Conservation (phyloP, 2,113 vertebrate genomes). For the Centropristis striata region DNA sequence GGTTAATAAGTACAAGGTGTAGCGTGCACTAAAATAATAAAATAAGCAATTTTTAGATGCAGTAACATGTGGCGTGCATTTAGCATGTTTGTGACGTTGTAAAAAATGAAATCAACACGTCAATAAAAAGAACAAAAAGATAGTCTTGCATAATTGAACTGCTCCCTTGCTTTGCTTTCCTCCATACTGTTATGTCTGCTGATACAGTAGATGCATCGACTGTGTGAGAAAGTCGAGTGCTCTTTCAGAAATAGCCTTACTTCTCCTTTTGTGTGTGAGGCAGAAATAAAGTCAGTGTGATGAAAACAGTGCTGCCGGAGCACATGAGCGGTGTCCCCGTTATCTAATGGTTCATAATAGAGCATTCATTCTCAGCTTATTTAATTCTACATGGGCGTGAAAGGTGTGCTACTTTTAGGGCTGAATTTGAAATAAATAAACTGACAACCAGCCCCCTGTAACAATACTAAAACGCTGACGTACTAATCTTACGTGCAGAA, state of each 20-base stretch:
- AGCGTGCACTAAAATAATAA: constrained; percentile 38
- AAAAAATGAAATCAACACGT: not conserved
- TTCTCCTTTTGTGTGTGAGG: constrained; percentile 56
- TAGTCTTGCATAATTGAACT: not conserved
- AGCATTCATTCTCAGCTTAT: constrained; percentile 46
- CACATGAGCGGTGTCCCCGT: constrained; percentile 62
- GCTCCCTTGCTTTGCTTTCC: not conserved
- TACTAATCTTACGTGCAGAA: not conserved
- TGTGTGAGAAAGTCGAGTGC: constrained; percentile 46
- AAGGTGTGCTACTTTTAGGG: constrained; percentile 28
- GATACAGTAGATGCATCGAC: not conserved
- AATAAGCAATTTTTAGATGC: constrained; percentile 24
- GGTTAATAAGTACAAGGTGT: constrained; percentile 39
- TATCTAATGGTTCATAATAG: constrained; percentile 62
- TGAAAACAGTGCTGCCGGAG: constrained; percentile 61
- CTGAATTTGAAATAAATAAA: constrained; percentile 18
- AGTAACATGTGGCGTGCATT: not conserved
- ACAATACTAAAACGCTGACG: not conserved
- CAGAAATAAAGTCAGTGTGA: constrained; percentile 56
- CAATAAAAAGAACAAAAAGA: not conserved
- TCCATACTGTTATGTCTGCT: not conserved
- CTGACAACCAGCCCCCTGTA: not conserved
- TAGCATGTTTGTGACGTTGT: not conserved
- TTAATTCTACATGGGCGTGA: constrained; percentile 41
- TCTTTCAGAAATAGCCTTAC: constrained; percentile 47